phyloP scores from a whole-genome alignment of 2,797 vertebrate species.

The Gallinago stenura region DNA sequence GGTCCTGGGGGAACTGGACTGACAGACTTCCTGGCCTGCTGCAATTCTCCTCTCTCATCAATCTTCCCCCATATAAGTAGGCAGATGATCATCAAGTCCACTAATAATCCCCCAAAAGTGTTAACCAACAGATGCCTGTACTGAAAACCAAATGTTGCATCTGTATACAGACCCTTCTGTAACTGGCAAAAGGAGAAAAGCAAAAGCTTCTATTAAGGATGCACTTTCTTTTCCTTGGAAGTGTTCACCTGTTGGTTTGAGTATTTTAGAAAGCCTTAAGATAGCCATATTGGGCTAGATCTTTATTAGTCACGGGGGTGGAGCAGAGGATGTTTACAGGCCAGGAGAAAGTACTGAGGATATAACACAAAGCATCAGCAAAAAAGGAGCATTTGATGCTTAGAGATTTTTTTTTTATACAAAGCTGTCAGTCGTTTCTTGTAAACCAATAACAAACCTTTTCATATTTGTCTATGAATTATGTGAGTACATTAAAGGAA shows the following conservation, averaged over 20 bases:
- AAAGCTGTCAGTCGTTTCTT: not conserved
- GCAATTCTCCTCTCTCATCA: not conserved
- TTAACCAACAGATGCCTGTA: not conserved
- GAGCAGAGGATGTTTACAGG: not conserved
- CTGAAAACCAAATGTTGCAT: not conserved
- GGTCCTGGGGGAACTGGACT: not conserved
- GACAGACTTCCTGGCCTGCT: not conserved
- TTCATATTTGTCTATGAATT: not conserved
- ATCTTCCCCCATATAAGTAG: not conserved
- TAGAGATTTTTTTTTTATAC: not conserved
- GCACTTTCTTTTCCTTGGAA: not conserved
- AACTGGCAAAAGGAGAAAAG: not conserved
- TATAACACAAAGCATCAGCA: not conserved
- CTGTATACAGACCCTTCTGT: not conserved
- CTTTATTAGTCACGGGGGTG: not conserved
- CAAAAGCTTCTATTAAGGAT: not conserved
- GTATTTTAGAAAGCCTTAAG: not conserved
- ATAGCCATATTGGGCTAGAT: not conserved
- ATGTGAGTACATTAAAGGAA: not conserved
- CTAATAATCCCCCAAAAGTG: not conserved
- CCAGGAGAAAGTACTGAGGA: not conserved
- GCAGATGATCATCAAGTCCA: not conserved
- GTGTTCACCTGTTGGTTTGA: not conserved
- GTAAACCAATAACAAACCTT: not conserved
- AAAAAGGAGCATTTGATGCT: not conserved